Evolutionary conservation across 2,888 invertebrate genomes (phyloP).

Genomic region (Bhutanitis thaidina): DNA sequence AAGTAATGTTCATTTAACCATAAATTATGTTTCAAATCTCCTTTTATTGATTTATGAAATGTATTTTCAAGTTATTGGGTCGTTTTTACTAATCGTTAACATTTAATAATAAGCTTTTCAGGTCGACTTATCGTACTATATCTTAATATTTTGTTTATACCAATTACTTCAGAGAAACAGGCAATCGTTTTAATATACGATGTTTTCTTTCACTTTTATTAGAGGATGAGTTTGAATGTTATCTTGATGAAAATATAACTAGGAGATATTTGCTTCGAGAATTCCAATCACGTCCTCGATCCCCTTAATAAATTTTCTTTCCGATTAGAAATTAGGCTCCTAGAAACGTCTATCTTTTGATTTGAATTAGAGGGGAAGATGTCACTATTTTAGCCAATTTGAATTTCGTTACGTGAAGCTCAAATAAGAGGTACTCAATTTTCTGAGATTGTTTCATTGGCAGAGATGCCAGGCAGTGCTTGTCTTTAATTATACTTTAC

Average conservation of each 20-base stretch:
- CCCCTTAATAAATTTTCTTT: slow-evolving; percentile 30
- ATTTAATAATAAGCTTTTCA: too few relatives aligned
- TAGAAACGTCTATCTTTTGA: slow-evolving; percentile 25
- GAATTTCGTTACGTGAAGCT: slow-evolving; percentile 26
- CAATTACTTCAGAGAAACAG: background rate
- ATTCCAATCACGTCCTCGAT: slow-evolving; percentile 25
- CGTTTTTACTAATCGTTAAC: too few relatives aligned
- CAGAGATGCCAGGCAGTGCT: background rate
- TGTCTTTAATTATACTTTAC: background rate
- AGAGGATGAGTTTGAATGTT: background rate
- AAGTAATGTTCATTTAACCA: too few relatives aligned
- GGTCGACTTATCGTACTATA: too few relatives aligned
- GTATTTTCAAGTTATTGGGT: too few relatives aligned
- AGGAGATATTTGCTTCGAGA: slow-evolving; percentile 10
- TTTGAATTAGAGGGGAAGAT: slow-evolving; percentile 33
- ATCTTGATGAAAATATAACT: slow-evolving; percentile 4
- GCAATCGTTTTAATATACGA: background rate
- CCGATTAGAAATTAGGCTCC: slow-evolving; percentile 29
- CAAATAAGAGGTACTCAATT: slow-evolving; percentile 18
- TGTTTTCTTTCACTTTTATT: background rate
- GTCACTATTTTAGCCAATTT: slow-evolving; percentile 30
- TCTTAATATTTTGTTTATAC: background rate
- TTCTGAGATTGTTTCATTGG: background rate
- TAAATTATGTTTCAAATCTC: too few relatives aligned
- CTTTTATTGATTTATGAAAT: too few relatives aligned